These are phyloP conservation scores for Forpus xanthops DNA, from an alignment of 2,797 vertebrate genomes.

Conservation along the genomic window DNA sequence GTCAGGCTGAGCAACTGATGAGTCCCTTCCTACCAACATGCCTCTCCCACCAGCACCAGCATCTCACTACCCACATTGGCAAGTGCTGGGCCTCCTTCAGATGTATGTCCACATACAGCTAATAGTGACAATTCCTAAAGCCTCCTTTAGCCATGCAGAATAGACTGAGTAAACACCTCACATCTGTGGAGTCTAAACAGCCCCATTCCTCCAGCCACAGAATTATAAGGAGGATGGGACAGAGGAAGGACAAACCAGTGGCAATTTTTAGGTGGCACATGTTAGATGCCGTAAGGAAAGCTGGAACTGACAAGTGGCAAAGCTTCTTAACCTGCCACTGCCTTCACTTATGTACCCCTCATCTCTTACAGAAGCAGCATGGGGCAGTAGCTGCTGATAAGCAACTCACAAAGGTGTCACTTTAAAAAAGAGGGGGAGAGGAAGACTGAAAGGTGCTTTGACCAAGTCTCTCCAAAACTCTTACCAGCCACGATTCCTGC, in stretches of 20 bases:
- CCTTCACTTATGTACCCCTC: not conserved
- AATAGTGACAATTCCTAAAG: not conserved
- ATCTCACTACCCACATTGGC: not conserved
- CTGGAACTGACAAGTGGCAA: not conserved
- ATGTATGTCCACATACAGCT: not conserved
- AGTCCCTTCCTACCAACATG: not conserved
- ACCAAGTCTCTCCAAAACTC: not conserved
- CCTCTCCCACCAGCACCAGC: not conserved
- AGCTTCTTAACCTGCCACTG: not conserved
- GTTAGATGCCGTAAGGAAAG: not conserved
- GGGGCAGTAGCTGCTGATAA: not conserved
- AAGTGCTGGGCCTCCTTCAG: not conserved
- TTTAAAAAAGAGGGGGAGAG: not conserved
- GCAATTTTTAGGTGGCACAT: rapidly evolving
- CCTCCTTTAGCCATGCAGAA: not conserved
- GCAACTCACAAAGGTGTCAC: not conserved
- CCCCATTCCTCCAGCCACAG: rapidly evolving
- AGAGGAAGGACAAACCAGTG: not conserved
- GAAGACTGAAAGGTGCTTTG: not conserved
- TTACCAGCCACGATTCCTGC: conserved; percentile 94
- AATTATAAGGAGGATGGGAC: not conserved
- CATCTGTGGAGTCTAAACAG: not conserved
- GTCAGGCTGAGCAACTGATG: not conserved
- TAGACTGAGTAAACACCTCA: not conserved
- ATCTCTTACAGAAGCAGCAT: not conserved